Evolutionary conservation across 1,140 invertebrate genomes (phyloP).

Genomic region (Eupristina koningsbergeri): DNA sequence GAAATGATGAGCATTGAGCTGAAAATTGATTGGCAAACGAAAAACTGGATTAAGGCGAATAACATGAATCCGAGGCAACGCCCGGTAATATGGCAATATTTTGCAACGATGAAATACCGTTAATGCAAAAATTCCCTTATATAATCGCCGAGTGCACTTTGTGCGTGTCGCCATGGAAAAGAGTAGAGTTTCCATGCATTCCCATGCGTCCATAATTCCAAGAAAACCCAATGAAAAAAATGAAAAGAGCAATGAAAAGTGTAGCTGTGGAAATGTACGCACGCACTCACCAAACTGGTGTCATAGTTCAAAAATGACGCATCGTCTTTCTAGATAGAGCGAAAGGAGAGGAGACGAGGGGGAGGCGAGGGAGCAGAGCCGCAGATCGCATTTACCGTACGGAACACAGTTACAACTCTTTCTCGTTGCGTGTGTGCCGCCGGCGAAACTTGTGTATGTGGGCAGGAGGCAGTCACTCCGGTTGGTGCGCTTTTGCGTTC

Average conservation of each 20-base stretch:
- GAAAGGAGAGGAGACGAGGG: neutral
- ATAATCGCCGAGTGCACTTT: neutral
- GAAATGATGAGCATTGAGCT: too few species aligned
- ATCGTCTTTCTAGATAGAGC: neutral
- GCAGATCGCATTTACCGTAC: constrained; percentile 15
- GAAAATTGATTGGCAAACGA: too few species aligned
- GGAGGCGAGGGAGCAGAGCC: neutral
- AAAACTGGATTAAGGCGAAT: too few species aligned
- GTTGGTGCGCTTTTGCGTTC: neutral
- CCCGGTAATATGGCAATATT: neutral
- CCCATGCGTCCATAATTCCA: neutral
- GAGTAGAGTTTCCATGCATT: too few species aligned
- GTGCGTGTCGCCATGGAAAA: neutral
- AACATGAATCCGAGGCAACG: too few species aligned
- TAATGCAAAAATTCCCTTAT: neutral
- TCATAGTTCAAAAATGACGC: constrained; percentile 39
- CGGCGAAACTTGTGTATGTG: neutral
- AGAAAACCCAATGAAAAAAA: neutral
- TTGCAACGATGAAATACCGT: neutral
- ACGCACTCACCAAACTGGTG: neutral
- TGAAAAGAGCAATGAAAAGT: neutral
- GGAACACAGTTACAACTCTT: constrained; percentile 32
- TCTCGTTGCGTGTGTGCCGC: neutral
- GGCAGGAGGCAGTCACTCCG: neutral
- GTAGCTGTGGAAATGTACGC: neutral